Evolutionary conservation across 2,797 vertebrate species (phyloP).

Genomic region (Sebastes iracundus): DNA sequence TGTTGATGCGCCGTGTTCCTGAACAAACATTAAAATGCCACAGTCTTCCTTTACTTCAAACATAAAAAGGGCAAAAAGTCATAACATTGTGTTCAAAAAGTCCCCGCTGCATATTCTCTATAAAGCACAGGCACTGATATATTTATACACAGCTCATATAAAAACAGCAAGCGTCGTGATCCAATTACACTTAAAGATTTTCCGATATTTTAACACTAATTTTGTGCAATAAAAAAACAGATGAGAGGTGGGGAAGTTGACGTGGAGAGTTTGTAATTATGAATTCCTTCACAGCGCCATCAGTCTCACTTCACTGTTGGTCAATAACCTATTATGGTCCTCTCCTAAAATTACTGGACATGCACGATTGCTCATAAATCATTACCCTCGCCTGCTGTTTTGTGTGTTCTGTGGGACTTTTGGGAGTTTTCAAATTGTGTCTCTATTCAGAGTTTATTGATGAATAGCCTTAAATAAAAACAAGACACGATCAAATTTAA

Average conservation of each 20-base stretch:
- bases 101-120: background rate
- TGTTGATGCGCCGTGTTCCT: constrained; percentile 13
- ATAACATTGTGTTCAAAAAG: background rate
- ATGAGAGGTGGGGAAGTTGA: background rate
- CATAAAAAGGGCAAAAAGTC: constrained; percentile 32
- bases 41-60: constrained; percentile 14
- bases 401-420: constrained; percentile 25
- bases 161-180: background rate
- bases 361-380: constrained; percentile 42
- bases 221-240: constrained; percentile 10
- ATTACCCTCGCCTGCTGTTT: constrained; percentile 14
- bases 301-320: constrained; percentile 45
- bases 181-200: constrained; percentile 10
- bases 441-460: constrained; percentile 35
- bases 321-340: constrained; percentile 63
- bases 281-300: constrained; percentile 39
- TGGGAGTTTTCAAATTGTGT: constrained; percentile 18
- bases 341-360: constrained; percentile 39
- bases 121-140: background rate
- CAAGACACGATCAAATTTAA: background rate
- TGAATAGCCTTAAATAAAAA: constrained; percentile 15
- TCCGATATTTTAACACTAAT: background rate
- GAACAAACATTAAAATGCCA: constrained; percentile 41
- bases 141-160: background rate
- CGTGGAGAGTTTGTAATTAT: constrained; percentile 25